phyloP scores from a whole-genome alignment of 2,113 vertebrate species.

The Epinephelus lanceolatus region DNA sequence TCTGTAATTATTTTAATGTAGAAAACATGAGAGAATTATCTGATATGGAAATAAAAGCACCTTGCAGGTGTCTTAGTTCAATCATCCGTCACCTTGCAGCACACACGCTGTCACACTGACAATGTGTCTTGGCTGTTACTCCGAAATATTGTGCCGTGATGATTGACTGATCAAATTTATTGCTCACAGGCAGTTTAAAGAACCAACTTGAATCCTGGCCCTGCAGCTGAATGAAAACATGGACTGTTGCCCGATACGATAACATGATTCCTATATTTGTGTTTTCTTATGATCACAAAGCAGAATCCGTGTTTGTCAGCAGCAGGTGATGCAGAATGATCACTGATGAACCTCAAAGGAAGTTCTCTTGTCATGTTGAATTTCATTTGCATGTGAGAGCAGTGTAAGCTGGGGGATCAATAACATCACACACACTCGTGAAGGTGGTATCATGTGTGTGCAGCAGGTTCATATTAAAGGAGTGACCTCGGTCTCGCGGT shows the following conservation, averaged over 20 bases:
- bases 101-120: too few species aligned
- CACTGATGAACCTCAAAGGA: neutral
- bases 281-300: neutral
- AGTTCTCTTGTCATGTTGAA: neutral
- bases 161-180: neutral
- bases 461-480: slow-evolving; percentile 4
- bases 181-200: neutral
- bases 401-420: neutral
- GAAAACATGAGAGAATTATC: too few species aligned
- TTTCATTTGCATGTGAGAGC: slow-evolving; percentile 12
- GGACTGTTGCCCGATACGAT: neutral
- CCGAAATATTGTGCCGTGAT: too few species aligned
- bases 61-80: too few species aligned
- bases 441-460: neutral
- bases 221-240: neutral
- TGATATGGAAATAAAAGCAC: too few species aligned
- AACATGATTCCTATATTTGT: neutral
- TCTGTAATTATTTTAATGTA: too few species aligned
- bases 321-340: slow-evolving; percentile 1
- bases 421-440: slow-evolving; percentile 3
- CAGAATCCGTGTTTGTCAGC: neutral
- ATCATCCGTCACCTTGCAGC: too few species aligned
- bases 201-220: neutral
- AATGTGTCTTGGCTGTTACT: too few species aligned
- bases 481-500: neutral